Conservation (phyloP, 2,797 vertebrate genomes). For the Simalia tracyae region DNA sequence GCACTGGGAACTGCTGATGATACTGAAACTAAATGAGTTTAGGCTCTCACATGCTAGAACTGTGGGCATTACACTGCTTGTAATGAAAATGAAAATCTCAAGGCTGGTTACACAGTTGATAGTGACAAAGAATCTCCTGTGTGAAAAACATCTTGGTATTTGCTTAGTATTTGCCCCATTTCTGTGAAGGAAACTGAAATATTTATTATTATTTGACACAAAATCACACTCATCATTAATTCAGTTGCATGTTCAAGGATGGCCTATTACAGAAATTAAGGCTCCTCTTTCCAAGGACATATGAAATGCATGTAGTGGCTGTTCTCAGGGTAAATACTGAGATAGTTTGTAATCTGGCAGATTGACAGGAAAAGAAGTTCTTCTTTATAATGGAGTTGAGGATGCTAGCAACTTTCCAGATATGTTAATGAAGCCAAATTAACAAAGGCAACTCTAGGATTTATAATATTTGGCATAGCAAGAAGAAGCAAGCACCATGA, state of each 20-base stretch:
- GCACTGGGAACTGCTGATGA: background rate
- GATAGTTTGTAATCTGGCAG: background rate
- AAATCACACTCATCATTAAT: conserved; percentile 11
- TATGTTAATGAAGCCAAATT: background rate
- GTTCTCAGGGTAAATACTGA: background rate
- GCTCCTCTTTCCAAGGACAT: background rate
- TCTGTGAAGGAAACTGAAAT: background rate
- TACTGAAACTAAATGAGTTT: background rate
- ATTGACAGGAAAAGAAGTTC: background rate
- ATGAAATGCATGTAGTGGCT: background rate
- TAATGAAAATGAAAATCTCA: background rate
- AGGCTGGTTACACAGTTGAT: background rate
- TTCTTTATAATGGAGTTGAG: background rate
- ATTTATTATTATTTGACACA: conserved; percentile 3
- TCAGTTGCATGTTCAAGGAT: conserved; percentile 2
- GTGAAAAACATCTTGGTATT: background rate
- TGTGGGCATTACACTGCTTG: background rate
- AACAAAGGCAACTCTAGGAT: background rate
- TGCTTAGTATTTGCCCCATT: background rate
- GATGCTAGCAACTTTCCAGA: background rate
- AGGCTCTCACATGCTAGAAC: background rate
- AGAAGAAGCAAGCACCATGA: background rate
- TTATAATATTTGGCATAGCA: background rate
- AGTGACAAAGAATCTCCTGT: background rate
- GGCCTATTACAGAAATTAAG: conserved; percentile 23